Conservation (phyloP, 2,113 vertebrate genomes). For the Tyto alba region DNA sequence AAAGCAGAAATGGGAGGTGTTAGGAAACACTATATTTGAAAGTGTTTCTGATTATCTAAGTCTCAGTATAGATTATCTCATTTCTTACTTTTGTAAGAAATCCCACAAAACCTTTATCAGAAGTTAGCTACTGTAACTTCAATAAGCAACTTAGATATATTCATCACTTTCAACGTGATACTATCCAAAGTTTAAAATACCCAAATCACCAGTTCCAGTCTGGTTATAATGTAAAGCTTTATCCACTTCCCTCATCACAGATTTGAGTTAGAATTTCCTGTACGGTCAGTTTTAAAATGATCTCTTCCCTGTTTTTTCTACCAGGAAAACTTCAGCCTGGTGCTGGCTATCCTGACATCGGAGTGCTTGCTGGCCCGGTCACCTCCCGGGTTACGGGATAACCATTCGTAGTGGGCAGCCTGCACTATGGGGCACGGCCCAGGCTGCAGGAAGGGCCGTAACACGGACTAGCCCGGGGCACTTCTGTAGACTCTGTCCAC, state of each 20-base stretch:
- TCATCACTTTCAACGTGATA: background rate
- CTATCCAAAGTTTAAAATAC: background rate
- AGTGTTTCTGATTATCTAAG: background rate
- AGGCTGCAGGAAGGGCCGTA: rapidly evolving
- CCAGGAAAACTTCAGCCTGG: background rate
- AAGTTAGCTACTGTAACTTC: background rate
- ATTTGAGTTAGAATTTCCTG: background rate
- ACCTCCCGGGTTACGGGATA: rapidly evolving
- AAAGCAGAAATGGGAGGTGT: background rate
- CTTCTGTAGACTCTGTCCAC: background rate
- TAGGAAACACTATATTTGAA: background rate
- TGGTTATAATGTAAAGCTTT: background rate
- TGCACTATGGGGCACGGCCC: background rate
- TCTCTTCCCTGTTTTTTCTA: background rate
- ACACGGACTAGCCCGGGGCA: background rate
- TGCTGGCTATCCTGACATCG: background rate
- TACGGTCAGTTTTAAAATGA: background rate
- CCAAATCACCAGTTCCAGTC: background rate
- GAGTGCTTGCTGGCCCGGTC: background rate
- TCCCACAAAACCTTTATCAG: background rate
- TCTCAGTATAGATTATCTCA: background rate
- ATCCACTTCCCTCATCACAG: background rate
- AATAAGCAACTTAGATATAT: background rate
- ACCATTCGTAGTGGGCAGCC: rapidly evolving
- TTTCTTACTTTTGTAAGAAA: background rate